Percentiles rank a stretch among this genome's conserved stretches.
These are phyloP conservation scores for Matsumurasca onukii DNA, from an alignment of 1,140 invertebrate species.

Conservation along the genomic window DNA sequence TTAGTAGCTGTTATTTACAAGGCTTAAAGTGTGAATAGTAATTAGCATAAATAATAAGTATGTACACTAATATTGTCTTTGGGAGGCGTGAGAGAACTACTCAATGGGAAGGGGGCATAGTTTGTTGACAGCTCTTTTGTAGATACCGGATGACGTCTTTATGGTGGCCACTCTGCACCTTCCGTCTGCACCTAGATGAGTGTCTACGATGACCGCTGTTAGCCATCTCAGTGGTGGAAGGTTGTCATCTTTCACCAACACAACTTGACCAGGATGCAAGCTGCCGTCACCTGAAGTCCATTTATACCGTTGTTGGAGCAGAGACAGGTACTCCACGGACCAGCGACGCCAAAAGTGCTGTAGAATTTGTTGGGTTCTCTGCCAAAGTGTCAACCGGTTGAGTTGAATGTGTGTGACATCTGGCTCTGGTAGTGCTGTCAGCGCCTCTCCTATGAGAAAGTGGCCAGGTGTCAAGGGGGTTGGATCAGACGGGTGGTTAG, in stretches of 20 bases:
- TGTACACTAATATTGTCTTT: too few relatives aligned
- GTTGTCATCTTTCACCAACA: constrained; percentile 19
- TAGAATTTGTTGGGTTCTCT: constrained; percentile 40
- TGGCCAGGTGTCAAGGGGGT: constrained; percentile 41
- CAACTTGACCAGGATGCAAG: constrained; percentile 16
- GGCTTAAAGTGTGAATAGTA: too few relatives aligned
- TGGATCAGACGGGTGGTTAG: constrained; percentile 39
- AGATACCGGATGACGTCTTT: too few relatives aligned
- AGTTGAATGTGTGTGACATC: constrained; percentile 36
- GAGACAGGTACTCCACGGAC: constrained; percentile 34
- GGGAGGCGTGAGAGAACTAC: too few relatives aligned
- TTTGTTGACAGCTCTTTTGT: too few relatives aligned
- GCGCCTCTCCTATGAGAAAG: constrained; percentile 42
- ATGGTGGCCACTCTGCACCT: too few relatives aligned
- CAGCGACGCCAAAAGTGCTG: constrained; percentile 45
- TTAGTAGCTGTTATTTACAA: too few relatives aligned
- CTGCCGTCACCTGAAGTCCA: constrained; percentile 22
- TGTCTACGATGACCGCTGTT: neutral
- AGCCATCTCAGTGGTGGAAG: constrained; percentile 22
- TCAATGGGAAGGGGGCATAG: too few relatives aligned
- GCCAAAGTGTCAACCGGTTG: constrained; percentile 33
- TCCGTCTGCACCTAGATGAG: constrained; percentile 26
- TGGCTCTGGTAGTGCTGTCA: constrained; percentile 45
- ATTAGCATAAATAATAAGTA: too few relatives aligned
- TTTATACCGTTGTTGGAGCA: constrained; percentile 30